Evolutionary conservation across 35 echinoderm and acorn worm species (phyloP), one percentile per base, ranked within the genome.

Genomic region (Acanthaster planci): DNA sequence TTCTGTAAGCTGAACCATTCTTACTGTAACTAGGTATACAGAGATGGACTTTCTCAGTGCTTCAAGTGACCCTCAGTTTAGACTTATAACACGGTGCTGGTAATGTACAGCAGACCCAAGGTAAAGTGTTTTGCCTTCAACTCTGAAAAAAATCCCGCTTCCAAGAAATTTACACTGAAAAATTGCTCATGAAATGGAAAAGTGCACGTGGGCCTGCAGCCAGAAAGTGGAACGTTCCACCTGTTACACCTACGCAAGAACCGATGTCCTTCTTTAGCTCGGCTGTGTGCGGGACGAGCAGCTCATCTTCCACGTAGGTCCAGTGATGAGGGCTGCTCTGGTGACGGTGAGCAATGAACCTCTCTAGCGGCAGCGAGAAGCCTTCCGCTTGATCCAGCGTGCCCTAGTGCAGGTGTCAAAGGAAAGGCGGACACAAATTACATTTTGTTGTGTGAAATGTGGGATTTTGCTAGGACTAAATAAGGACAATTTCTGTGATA

Each of bases 221-320:
- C 16, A 53, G 52, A 12, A 12, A 16, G 9, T 16, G 15, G n/a
- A n/a, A n/a, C n/a, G n/a, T n/a, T n/a, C n/a, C n/a, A n/a, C n/a
- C n/a, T n/a, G n/a, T n/a, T 9, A 17, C 8, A 87, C 90, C 84
- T 64, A 92, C 90, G 34, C 51, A 40, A 59, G 52, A 40, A 40
- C 64, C 85, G 0, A 92, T 76, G 39, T 92, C 90, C 54, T 87
- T 40, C 67, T 40, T 59, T 5, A 92, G 60, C 30, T 87, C 36
- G 14, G 90, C 84, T 47, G 60, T 87, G n/a, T 86, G 90, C 1
- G 57, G 77, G 22, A 92, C 60, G 35, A 92, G 87, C 35, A 92
- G 57, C 50, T 92, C 90, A 84, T 92, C 90, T 78, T 87, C 76
- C 14, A 92, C 39, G 76, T 92, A 92, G 21, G 85, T 86, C 90